Evolutionary conservation across 2,888 invertebrate species (phyloP).

Genomic region (Eupeodes luniger): DNA sequence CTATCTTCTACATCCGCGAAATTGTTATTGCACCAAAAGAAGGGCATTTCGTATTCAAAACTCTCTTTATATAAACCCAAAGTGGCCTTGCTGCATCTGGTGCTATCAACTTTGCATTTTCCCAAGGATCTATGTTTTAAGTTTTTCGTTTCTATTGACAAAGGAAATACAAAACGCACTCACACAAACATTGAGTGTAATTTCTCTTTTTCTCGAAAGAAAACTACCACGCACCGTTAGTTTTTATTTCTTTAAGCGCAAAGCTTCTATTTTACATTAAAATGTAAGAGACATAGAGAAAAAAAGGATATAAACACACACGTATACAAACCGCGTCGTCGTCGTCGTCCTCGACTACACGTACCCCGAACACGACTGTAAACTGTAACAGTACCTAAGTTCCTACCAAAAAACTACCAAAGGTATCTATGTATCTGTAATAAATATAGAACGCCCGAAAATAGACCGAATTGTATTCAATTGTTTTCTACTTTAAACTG

Average conservation of each 20-base stretch:
- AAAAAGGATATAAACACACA: neutral
- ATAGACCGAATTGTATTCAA: conserved; percentile 69
- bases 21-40: neutral
- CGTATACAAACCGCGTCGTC: too few relatives aligned
- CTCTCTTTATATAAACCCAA: neutral
- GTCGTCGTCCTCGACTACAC: too few relatives aligned
- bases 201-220: conserved; percentile 34
- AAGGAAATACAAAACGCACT: neutral
- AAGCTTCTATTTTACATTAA: conserved; percentile 42
- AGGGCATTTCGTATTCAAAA: conserved; percentile 28
- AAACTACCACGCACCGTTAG: conserved; percentile 43
- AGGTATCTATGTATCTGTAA: too few relatives aligned
- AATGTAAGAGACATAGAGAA: conserved; percentile 17
- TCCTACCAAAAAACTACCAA: too few relatives aligned
- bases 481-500: conserved; percentile 44
- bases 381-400: too few relatives aligned
- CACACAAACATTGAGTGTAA: conserved; percentile 18
- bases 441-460: conserved; percentile 15
- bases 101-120: conserved; percentile 19
- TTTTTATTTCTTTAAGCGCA: conserved; percentile 46
- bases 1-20: neutral
- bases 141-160: conserved; percentile 7
- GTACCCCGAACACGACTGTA: too few relatives aligned
- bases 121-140: conserved; percentile 19
- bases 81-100: conserved; percentile 28